Evolutionary conservation across 1,140 invertebrate species (phyloP), one percentile per base, ranked within the genome.

Genomic region (Heliothis subflexa): DNA sequence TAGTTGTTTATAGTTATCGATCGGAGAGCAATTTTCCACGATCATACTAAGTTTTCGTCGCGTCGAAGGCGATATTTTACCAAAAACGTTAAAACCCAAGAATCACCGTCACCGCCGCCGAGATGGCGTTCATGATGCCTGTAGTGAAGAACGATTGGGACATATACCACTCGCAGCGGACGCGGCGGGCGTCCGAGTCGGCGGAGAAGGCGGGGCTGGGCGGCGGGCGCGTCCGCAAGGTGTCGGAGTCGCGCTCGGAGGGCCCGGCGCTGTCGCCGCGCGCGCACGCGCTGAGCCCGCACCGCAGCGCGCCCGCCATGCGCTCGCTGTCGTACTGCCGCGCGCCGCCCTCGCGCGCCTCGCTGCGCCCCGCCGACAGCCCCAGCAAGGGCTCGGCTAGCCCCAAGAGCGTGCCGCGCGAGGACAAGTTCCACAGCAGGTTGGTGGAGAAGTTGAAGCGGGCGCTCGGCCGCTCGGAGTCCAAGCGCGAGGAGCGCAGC

Each of bases 41-140:
- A 81, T 66, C 80, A 47, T n/a, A 78, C 47, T 81, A 66, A 80
- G 81, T 82, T 89, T 88, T 81, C 85, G 55, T 76, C 47, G 82
- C 82, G 82, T 77, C 80, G 88, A 82, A 62, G 80, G 73, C 86
- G 78, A 78, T 85, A 88, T 83, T 86, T 82, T 83, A 84, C 84
- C 89, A 90, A 93, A 93, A 89, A 94, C 93, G 92, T 93, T 92
- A 87, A 89, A 81, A 83, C 85, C 74, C 78, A 91, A 88, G 92
- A 93, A 86, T 83, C 83, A 90, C 90, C 88, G 90, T 90, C 83
- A 70, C 84, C 86, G 83, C 83, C 91, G 89, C 84, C 88, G 92
- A 95, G 91, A 98, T 98, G 98, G 98, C 98, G 95, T 98, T 98
- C 95, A 98, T 98, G 97, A 98, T 98, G 97, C 98, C 97, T 52